These are phyloP conservation scores for Poecile montanus DNA, from an alignment of 2,797 vertebrate genomes.

Conservation along the genomic window DNA sequence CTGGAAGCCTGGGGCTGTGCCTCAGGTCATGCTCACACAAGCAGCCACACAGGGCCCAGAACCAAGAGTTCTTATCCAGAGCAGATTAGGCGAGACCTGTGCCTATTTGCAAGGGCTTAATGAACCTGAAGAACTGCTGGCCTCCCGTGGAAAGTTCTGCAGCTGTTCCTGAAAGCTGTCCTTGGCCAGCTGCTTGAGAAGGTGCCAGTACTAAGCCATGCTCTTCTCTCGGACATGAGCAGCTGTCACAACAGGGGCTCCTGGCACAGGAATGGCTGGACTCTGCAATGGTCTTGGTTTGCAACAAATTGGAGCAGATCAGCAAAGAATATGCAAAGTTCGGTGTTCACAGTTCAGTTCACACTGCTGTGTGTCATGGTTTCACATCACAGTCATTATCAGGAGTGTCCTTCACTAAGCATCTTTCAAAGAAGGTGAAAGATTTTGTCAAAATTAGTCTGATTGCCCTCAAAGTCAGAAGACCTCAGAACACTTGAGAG, in stretches of 20 bases:
- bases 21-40: neutral
- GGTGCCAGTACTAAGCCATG: accelerated
- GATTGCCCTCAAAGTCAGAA: neutral
- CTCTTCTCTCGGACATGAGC: neutral
- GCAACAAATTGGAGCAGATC: neutral
- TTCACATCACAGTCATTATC: neutral
- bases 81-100: neutral
- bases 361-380: neutral
- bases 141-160: neutral
- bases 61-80: neutral
- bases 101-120: neutral
- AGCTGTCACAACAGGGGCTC: neutral
- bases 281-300: neutral
- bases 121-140: neutral
- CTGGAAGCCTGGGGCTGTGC: neutral
- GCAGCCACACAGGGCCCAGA: neutral
- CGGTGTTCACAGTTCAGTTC: no score
- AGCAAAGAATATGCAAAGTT: neutral
- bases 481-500: neutral
- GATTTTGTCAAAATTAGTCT: neutral
- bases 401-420: neutral
- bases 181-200: neutral
- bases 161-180: neutral
- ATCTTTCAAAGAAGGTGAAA: neutral
- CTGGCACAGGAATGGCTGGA: neutral